phyloP scores from a whole-genome alignment of 2,113 vertebrate genomes.

The Nothocercus nigrocapillus region DNA sequence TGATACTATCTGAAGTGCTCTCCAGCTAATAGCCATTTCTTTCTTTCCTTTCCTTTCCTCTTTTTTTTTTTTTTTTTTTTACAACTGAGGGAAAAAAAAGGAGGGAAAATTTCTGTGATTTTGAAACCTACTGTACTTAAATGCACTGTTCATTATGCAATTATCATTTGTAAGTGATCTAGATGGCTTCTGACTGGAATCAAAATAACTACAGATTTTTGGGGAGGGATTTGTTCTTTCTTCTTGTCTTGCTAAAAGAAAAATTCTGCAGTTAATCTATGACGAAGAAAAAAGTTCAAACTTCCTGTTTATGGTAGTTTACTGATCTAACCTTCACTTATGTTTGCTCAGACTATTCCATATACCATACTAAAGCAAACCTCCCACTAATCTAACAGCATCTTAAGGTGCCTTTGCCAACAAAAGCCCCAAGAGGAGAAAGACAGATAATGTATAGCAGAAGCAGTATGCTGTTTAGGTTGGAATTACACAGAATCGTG shows the following conservation, averaged over 20 bases:
- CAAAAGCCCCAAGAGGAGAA: neutral
- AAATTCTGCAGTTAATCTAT: neutral
- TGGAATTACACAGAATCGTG: neutral
- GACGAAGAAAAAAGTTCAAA: neutral
- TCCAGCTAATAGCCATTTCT: constrained; percentile 21
- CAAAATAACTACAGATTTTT: neutral
- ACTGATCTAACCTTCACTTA: neutral
- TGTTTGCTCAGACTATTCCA: neutral
- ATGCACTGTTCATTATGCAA: neutral
- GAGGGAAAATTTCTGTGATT: neutral
- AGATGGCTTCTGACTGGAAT: neutral
- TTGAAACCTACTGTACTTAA: neutral
- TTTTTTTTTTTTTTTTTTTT: neutral
- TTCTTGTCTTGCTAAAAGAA: neutral
- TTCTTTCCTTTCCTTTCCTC: neutral
- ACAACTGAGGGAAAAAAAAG: constrained; percentile 19
- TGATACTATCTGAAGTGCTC: constrained; percentile 12
- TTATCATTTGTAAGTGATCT: neutral
- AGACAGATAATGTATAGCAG: neutral
- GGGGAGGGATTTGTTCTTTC: neutral
- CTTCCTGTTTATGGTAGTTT: neutral
- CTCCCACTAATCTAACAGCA: neutral
- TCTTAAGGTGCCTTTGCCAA: neutral
- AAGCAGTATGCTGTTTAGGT: neutral
- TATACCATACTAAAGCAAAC: neutral